Percentiles rank a stretch among this genome's conserved stretches.
These are phyloP conservation scores for Apocheima hispidaria DNA, from an alignment of 2,888 invertebrate genomes.

Conservation along the genomic window DNA sequence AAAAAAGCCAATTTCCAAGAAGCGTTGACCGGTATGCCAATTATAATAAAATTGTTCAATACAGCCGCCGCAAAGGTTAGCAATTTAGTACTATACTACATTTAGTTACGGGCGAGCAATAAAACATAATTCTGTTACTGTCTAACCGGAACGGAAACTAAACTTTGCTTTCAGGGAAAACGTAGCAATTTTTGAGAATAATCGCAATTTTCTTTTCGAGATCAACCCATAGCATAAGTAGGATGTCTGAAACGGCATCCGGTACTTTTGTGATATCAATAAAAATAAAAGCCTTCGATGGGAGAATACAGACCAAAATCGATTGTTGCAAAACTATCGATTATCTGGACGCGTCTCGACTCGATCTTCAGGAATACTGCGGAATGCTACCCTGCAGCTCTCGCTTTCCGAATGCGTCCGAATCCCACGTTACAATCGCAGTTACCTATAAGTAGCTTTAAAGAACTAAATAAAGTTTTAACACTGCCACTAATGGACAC, in stretches of 20 bases:
- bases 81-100: conserved; percentile 66
- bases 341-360: conserved; percentile 50
- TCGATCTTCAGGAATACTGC: conserved; percentile 74
- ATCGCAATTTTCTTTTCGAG: conserved; percentile 44
- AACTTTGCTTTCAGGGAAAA: conserved; percentile 31
- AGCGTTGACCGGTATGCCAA: conserved; percentile 80
- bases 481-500: conserved; percentile 10
- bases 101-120: conserved; percentile 55
- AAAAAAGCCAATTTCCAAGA: conserved; percentile 79
- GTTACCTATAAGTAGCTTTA: conserved; percentile 29
- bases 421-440: conserved; percentile 41
- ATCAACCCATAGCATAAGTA: conserved; percentile 31
- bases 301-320: conserved; percentile 37
- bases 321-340: conserved; percentile 68
- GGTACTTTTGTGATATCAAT: conserved; percentile 14
- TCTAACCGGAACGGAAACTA: conserved; percentile 39
- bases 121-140: conserved; percentile 48
- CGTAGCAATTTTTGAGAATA: conserved; percentile 34
- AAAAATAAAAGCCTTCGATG: conserved; percentile 44
- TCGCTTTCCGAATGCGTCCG: conserved; percentile 67
- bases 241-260: conserved; percentile 26
- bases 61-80: conserved; percentile 74
- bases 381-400: conserved; percentile 80
- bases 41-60: conserved; percentile 83
- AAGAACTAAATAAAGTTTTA: conserved; percentile 29